Percentiles rank a stretch among this genome's conserved stretches.
Evolutionary conservation across 30 jellyfish, hydroid and myxozoan genomes (phyloP).

Genomic region (Turritopsis dohrnii): DNA sequence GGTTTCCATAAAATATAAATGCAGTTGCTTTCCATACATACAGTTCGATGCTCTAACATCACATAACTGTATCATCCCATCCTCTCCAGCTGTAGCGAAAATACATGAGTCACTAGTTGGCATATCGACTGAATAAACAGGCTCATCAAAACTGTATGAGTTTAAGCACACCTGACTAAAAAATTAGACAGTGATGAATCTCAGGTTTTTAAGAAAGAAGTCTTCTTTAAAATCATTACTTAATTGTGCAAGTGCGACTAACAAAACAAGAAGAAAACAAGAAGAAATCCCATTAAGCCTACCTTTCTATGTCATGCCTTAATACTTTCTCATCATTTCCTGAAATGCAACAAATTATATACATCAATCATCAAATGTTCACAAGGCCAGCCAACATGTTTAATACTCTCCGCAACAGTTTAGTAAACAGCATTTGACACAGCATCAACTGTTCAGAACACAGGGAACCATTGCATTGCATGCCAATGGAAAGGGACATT

Average conservation of each 20-base stretch:
- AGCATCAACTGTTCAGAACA: no score
- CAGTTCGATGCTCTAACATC: constrained; percentile 77
- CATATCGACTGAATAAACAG: constrained; percentile 75
- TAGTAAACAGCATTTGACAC: no score
- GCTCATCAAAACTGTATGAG: constrained; percentile 55
- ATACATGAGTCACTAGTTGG: constrained; percentile 46
- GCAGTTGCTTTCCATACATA: constrained; percentile 4
- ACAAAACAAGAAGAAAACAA: not conserved
- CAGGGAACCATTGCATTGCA: no score
- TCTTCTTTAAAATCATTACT: not conserved
- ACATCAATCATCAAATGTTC: no score
- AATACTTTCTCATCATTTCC: constrained; percentile 86
- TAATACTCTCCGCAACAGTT: no score
- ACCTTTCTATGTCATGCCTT: constrained; percentile 81
- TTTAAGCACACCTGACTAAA: not conserved
- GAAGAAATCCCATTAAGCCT: not conserved
- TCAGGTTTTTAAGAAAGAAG: not conserved
- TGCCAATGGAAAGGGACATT: no score
- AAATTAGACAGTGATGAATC: no score
- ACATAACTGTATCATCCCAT: constrained; percentile 80
- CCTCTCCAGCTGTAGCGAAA: constrained; percentile 91
- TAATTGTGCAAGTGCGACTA: not conserved
- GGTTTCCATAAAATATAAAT: no score
- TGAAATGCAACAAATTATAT: constrained; percentile 14
- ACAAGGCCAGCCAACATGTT: no score